These are phyloP conservation scores for Lithophane semibrunnea DNA, from an alignment of 2,888 invertebrate species.

Conservation along the genomic window DNA sequence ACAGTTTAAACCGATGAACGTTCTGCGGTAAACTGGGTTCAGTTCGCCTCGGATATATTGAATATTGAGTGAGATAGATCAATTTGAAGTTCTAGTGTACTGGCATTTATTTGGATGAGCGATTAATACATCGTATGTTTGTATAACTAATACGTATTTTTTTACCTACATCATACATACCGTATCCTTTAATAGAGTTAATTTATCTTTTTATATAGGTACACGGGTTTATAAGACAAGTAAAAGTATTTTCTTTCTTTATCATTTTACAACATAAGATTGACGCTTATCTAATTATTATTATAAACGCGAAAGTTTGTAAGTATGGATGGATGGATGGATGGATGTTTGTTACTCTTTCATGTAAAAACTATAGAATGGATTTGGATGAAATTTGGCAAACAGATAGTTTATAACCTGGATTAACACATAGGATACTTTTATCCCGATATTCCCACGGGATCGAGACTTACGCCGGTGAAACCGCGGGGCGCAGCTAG, in stretches of 20 bases:
- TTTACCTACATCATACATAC: neutral
- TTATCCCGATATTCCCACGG: too few relatives aligned
- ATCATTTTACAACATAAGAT: neutral
- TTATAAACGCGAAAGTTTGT: too few relatives aligned
- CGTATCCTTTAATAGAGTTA: neutral
- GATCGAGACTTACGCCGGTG: too few relatives aligned
- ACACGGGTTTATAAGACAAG: neutral
- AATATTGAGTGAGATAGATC: constrained; percentile 30
- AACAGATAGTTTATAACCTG: too few relatives aligned
- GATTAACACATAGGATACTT: too few relatives aligned
- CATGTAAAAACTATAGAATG: too few relatives aligned
- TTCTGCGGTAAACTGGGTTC: constrained; percentile 14
- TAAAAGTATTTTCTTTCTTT: neutral
- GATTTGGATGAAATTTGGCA: too few relatives aligned
- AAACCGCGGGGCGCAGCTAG: too few relatives aligned
- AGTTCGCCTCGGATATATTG: constrained; percentile 10
- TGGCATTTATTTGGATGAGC: neutral
- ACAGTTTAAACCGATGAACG: neutral
- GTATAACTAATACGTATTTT: neutral
- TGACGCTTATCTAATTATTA: too few relatives aligned
- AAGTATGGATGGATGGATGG: too few relatives aligned
- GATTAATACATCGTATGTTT: neutral
- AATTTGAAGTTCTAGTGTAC: neutral
- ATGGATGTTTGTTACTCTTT: too few relatives aligned
- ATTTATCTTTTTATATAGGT: neutral